Evolutionary conservation across 2,113 vertebrate species (phyloP).

Genomic region (Oenanthe oenanthe): DNA sequence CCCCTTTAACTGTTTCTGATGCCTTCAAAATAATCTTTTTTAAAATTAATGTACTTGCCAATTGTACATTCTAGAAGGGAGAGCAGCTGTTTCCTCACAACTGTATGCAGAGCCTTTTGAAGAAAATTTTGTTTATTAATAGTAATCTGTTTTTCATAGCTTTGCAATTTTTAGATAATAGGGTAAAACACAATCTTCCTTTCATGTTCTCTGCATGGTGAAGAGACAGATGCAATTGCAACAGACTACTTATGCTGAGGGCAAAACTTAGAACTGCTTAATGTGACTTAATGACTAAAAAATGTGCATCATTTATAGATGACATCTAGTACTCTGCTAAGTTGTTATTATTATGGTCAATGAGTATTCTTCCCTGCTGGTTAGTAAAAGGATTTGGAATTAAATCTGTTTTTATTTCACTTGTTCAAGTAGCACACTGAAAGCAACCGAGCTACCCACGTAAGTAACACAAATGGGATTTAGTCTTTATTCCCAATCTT

Average conservation of each 20-base stretch:
- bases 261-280: conserved; percentile 47
- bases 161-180: conserved; percentile 49
- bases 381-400: conserved; percentile 30
- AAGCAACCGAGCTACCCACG: not conserved
- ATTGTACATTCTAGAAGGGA: conserved; percentile 27
- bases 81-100: conserved; percentile 56
- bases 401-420: conserved; percentile 32
- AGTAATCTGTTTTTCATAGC: conserved; percentile 59
- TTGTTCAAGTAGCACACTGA: not conserved
- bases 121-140: conserved; percentile 66
- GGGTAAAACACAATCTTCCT: conserved; percentile 56
- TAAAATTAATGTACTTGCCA: conserved; percentile 36
- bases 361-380: conserved; percentile 3
- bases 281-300: conserved; percentile 61
- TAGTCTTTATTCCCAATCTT: not conserved
- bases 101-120: conserved; percentile 9
- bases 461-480: not conserved
- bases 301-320: conserved; percentile 33
- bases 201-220: conserved; percentile 37
- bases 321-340: conserved; percentile 7
- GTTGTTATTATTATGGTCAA: conserved; percentile 42
- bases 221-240: conserved; percentile 53
- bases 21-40: conserved; percentile 36
- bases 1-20: conserved; percentile 13
- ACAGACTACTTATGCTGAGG: conserved; percentile 36